phyloP scores from a whole-genome alignment of 2,797 vertebrate species.

The Allenopithecus nigroviridis region DNA sequence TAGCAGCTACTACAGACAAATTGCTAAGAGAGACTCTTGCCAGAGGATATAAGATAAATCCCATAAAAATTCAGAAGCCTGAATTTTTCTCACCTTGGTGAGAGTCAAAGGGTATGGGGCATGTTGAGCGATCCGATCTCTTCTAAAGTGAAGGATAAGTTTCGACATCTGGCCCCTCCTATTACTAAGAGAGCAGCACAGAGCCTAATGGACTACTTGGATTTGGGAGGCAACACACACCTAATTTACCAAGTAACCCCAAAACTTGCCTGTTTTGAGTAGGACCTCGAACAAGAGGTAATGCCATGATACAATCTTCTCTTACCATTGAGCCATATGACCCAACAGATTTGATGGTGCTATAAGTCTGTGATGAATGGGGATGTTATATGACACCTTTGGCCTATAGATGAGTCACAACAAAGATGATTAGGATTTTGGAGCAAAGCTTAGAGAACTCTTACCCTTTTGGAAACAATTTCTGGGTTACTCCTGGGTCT shows the following conservation, averaged over 20 bases:
- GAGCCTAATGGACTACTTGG: background rate
- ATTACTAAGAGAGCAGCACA: background rate
- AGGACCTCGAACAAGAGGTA: background rate
- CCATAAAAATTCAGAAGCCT: background rate
- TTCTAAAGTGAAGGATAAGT: background rate
- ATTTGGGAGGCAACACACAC: background rate
- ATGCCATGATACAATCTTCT: background rate
- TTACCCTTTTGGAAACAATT: background rate
- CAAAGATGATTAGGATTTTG: background rate
- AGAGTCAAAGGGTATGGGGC: background rate
- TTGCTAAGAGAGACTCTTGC: background rate
- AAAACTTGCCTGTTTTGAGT: background rate
- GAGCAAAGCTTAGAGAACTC: background rate
- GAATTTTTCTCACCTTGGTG: background rate
- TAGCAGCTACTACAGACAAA: background rate
- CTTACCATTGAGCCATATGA: background rate
- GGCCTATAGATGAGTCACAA: background rate
- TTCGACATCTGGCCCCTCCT: background rate
- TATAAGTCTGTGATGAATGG: background rate
- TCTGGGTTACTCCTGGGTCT: background rate
- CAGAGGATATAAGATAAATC: background rate
- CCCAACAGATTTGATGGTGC: background rate
- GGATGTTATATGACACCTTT: background rate
- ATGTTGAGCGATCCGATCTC: background rate
- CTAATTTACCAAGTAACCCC: background rate